Conservation (phyloP, 2,888 invertebrate species). For the Stegana nigrithorax region DNA sequence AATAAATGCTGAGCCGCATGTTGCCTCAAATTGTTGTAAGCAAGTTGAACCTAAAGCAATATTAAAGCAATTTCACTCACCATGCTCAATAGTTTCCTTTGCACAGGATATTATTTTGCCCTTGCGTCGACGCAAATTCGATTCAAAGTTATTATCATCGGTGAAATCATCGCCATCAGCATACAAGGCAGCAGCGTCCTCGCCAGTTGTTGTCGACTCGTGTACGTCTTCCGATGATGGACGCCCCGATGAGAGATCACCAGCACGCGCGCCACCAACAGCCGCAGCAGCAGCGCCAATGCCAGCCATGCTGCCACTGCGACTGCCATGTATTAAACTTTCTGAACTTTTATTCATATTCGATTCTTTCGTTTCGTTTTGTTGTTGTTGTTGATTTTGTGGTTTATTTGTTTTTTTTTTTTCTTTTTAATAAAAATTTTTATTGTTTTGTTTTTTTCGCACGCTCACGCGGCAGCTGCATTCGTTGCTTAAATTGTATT, state of each 20-base stretch:
- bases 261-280: conserved; percentile 31
- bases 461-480: not conserved
- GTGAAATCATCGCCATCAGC: conserved; percentile 57
- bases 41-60: too few relatives aligned
- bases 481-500: not conserved
- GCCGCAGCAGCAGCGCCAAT: not conserved
- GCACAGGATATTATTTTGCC: conserved; percentile 70
- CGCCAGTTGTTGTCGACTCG: conserved; percentile 56
- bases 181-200: conserved; percentile 53
- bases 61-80: too few relatives aligned
- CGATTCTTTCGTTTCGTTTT: conserved; percentile 1
- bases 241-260: conserved; percentile 56
- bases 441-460: not conserved
- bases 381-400: conserved; percentile 4
- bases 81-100: conserved; percentile 69
- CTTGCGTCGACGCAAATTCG: conserved; percentile 68
- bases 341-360: conserved; percentile 66
- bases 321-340: conserved; percentile 54
- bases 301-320: conserved; percentile 3
- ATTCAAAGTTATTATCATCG: conserved; percentile 67
- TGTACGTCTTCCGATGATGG: conserved; percentile 66
- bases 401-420: not conserved
- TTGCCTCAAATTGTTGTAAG: too few relatives aligned
- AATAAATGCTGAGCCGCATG: too few relatives aligned
- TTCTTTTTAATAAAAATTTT: too few relatives aligned